Conservation (phyloP, 2,888 invertebrate genomes). For the Steinernema scapterisci region DNA sequence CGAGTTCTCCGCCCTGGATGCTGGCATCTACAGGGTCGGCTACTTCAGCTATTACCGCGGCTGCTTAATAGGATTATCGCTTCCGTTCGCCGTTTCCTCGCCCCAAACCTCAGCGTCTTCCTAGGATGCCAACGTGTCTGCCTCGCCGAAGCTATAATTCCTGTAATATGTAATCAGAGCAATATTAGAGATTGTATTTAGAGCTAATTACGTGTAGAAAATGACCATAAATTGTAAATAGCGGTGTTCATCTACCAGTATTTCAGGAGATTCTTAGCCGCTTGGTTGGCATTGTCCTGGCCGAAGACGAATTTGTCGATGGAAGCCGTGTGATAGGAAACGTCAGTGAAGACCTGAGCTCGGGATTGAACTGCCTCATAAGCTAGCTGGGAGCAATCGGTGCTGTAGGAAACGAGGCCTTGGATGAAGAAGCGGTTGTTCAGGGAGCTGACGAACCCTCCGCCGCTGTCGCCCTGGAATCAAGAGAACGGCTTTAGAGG, state of each 20-base stretch:
- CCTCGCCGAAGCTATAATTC: background rate
- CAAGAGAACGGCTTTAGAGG: no score
- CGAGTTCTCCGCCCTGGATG: slow-evolving; percentile 52
- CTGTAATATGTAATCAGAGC: background rate
- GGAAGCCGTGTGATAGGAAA: background rate
- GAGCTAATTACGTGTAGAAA: background rate
- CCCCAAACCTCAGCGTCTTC: background rate
- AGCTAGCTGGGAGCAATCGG: background rate
- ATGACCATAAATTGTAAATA: background rate
- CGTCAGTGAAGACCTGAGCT: slow-evolving; percentile 11
- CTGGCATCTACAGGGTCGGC: slow-evolving; percentile 51
- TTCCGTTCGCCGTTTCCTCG: slow-evolving; percentile 36
- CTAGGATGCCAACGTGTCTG: background rate
- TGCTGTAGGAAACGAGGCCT: slow-evolving; percentile 1
- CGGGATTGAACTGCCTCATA: background rate
- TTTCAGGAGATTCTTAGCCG: background rate
- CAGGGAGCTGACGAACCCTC: background rate
- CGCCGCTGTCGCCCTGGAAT: slow-evolving; percentile 21
- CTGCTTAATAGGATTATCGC: slow-evolving; percentile 43
- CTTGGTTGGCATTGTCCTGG: background rate
- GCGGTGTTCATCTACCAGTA: background rate
- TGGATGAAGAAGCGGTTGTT: background rate
- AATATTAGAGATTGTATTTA: background rate
- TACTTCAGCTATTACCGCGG: slow-evolving; percentile 42
- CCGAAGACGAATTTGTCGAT: slow-evolving; percentile 19